Conservation (phyloP, 2,888 invertebrate genomes). For the Cistogaster globosa region DNA sequence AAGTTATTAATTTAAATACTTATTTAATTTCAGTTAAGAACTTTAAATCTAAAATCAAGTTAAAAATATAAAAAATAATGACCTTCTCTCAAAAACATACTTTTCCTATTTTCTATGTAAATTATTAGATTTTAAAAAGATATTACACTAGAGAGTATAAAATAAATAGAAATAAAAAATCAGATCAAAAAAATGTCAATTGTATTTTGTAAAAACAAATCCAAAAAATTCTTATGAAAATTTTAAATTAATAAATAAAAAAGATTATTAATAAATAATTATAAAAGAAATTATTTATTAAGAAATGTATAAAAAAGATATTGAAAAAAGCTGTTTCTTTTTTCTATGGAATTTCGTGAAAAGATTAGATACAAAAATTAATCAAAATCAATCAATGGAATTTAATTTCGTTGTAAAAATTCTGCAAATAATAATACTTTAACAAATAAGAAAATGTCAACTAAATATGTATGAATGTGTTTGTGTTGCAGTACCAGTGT, state of each 20-base stretch:
- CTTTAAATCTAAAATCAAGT: constrained; percentile 11
- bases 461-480: too few species aligned
- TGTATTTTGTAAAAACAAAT: constrained; percentile 55
- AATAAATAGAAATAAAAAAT: constrained; percentile 12
- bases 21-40: constrained; percentile 48
- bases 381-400: too few species aligned
- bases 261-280: constrained; percentile 57
- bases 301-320: constrained; percentile 47
- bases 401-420: too few species aligned
- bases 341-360: not conserved
- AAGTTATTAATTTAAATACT: constrained; percentile 58
- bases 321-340: not conserved
- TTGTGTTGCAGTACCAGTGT: too few species aligned
- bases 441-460: too few species aligned
- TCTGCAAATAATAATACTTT: too few species aligned
- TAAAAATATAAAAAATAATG: constrained; percentile 29
- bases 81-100: constrained; percentile 58
- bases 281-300: constrained; percentile 56
- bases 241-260: constrained; percentile 39
- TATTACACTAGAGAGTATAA: constrained; percentile 2
- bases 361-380: too few species aligned
- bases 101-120: constrained; percentile 68
- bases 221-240: constrained; percentile 44
- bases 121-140: constrained; percentile 44
- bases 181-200: constrained; percentile 33